Evolutionary conservation across 2,113 vertebrate species (phyloP).

Genomic region (Melospiza georgiana): DNA sequence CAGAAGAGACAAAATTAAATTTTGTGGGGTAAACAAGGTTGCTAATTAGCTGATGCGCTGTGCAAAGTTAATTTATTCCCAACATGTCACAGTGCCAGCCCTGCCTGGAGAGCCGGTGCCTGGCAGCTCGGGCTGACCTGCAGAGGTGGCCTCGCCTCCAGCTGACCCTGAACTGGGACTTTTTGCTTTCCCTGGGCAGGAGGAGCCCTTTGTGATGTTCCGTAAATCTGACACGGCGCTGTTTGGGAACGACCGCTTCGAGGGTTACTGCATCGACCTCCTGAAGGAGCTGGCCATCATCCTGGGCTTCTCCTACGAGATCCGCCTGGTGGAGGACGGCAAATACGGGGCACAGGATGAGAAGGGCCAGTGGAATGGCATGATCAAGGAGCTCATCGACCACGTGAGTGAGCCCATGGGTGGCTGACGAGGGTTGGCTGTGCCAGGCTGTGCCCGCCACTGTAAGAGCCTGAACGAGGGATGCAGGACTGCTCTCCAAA

Average conservation of each 20-base stretch:
- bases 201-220: slow-evolving; percentile 99
- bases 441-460: not conserved
- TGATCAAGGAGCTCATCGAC: slow-evolving; percentile 97
- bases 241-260: slow-evolving; percentile 93
- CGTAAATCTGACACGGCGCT: slow-evolving; percentile 94
- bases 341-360: slow-evolving; percentile 96
- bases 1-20: slow-evolving; percentile 63
- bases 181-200: slow-evolving; percentile 73
- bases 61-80: slow-evolving; percentile 47
- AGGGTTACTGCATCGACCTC: slow-evolving; percentile 97
- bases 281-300: slow-evolving; percentile 92
- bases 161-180: not conserved
- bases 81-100: not conserved
- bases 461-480: too few species aligned
- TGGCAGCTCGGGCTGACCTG: not conserved
- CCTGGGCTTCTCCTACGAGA: slow-evolving; percentile 94
- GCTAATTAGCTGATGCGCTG: slow-evolving; percentile 50
- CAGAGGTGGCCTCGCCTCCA: not conserved
- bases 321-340: slow-evolving; percentile 92
- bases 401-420: slow-evolving; percentile 81
- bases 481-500: too few species aligned
- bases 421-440: rapidly evolving
- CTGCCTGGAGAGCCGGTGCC: not conserved
- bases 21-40: slow-evolving; percentile 60
- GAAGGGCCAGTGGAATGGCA: slow-evolving; percentile 98